A percentile compares a stretch with the other conserved stretches of the same genome.
Conservation (phyloP, 1,140 invertebrate species). For the Euschistus heros region DNA sequence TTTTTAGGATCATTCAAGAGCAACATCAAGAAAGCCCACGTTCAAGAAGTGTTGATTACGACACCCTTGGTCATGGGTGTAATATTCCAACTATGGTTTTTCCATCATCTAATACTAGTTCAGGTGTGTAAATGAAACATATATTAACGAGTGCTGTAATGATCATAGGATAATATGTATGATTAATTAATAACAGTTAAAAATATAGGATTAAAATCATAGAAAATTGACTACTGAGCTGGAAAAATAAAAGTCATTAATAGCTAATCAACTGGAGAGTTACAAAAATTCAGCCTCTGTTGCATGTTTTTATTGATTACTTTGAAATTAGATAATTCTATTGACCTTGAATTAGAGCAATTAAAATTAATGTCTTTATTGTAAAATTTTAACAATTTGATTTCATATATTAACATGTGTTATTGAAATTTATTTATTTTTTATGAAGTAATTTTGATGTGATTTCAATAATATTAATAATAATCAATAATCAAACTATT, state of each 20-base stretch:
- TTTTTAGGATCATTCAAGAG: conserved; percentile 31
- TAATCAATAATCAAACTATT: too few species aligned
- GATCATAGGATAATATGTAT: not conserved
- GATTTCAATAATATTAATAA: too few species aligned
- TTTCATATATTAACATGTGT: too few species aligned
- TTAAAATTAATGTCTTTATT: too few species aligned
- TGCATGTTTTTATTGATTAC: not conserved
- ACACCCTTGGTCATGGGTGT: not conserved
- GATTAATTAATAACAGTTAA: not conserved
- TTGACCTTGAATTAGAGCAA: too few species aligned
- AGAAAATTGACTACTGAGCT: not conserved
- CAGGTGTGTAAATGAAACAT: not conserved
- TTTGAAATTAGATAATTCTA: too few species aligned
- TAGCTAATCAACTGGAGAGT: not conserved
- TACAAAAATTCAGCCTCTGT: not conserved
- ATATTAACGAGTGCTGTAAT: not conserved
- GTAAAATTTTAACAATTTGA: too few species aligned
- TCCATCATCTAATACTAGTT: conserved; percentile 7
- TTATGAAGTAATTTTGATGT: too few species aligned
- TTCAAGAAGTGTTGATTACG: not conserved
- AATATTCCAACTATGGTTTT: conserved; percentile 6
- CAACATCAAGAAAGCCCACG: conserved; percentile 19
- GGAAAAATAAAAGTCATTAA: not conserved
- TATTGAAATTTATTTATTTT: too few species aligned
- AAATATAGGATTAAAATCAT: not conserved